A percentile compares a stretch with the other conserved stretches of the same genome.
These are phyloP conservation scores for Tinamus guttatus DNA, from an alignment of 2,113 vertebrate genomes.

Conservation along the genomic window DNA sequence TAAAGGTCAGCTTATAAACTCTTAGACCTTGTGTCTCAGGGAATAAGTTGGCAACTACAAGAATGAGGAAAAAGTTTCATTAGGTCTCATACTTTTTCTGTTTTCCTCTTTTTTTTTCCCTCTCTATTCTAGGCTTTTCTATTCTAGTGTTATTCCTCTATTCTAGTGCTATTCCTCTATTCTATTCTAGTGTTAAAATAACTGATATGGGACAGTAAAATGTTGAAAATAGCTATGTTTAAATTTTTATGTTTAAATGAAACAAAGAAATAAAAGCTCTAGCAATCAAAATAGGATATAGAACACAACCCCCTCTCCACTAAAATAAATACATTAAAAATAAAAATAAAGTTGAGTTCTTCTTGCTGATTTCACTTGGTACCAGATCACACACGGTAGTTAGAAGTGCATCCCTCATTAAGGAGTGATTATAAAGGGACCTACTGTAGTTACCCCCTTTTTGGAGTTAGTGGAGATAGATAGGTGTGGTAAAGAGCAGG, in stretches of 20 bases:
- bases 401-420: neutral
- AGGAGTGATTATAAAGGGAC: neutral
- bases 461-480: neutral
- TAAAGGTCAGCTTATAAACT: neutral
- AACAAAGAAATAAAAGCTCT: neutral
- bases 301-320: neutral
- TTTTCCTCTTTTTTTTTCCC: rapidly evolving
- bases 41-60: neutral
- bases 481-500: neutral
- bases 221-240: too few relatives aligned
- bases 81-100: neutral
- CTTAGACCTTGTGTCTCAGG: neutral
- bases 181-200: neutral
- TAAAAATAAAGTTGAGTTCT: neutral
- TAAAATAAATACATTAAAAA: neutral
- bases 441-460: rapidly evolving
- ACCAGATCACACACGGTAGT: neutral
- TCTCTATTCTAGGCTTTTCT: neutral
- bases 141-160: neutral
- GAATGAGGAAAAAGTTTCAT: neutral
- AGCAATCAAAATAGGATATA: neutral
- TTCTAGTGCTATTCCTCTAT: neutral
- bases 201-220: neutral
- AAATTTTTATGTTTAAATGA: too few relatives aligned
- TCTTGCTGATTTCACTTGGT: neutral